phyloP scores from a whole-genome alignment of 2,888 invertebrate genomes.

The Lycophotia porphyrea region DNA sequence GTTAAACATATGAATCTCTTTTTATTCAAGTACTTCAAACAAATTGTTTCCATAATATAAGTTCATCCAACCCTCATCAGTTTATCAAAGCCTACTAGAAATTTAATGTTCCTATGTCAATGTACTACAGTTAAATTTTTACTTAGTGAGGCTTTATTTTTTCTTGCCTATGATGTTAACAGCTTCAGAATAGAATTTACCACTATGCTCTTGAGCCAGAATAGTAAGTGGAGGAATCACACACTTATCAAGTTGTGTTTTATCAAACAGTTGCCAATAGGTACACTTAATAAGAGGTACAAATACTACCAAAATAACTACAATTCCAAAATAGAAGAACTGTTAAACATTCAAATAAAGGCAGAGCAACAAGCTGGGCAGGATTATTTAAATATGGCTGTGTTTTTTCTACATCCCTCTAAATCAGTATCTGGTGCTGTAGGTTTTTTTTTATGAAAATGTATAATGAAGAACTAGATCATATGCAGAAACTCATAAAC shows the following conservation, averaged over 20 bases:
- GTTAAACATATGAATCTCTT: constrained; percentile 15
- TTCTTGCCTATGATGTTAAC: constrained; percentile 1
- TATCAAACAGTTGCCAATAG: constrained; percentile 9
- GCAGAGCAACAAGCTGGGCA: constrained; percentile 76
- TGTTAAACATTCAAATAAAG: constrained; percentile 74
- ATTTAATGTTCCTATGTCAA: constrained; percentile 14
- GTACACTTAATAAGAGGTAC: constrained; percentile 7
- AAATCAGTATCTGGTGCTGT: constrained; percentile 71
- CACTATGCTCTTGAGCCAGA: constrained; percentile 1
- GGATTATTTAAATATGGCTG: constrained; percentile 74
- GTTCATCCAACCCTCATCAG: background rate
- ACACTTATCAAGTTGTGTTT: constrained; percentile 11
- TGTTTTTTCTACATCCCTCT: constrained; percentile 71
- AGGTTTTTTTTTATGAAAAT: constrained; percentile 76
- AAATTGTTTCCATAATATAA: background rate
- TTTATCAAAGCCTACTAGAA: constrained; percentile 55
- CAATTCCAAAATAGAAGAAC: constrained; percentile 67
- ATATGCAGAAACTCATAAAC: constrained; percentile 73
- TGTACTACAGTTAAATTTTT: background rate
- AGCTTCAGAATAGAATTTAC: background rate
- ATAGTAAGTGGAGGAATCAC: constrained; percentile 12
- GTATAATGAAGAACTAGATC: constrained; percentile 75
- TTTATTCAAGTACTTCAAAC: constrained; percentile 4
- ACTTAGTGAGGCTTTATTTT: background rate
- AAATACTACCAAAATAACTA: constrained; percentile 64